Evolutionary conservation across 2,888 invertebrate genomes (phyloP).

Genomic region (Bombylius major): DNA sequence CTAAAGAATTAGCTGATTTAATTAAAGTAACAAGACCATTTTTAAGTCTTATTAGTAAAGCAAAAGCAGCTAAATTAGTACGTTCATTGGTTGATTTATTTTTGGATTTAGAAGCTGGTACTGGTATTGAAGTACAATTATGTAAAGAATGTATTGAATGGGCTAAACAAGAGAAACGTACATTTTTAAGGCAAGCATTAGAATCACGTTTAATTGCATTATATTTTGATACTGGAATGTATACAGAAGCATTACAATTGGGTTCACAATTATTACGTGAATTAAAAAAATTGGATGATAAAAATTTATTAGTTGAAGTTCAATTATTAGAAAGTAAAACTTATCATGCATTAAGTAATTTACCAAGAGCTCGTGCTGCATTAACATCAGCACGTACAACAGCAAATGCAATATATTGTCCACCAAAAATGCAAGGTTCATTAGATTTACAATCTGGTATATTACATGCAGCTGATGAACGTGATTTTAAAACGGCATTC

Average conservation of each 20-base stretch:
- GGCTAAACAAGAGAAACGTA: constrained; percentile 96
- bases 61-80: constrained; percentile 97
- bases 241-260: constrained; percentile 69
- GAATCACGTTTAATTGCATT: constrained; percentile 91
- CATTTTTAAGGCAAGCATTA: constrained; percentile 90
- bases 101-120: constrained; percentile 90
- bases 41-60: constrained; percentile 89
- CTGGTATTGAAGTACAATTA: constrained; percentile 85
- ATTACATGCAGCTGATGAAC: constrained; percentile 98
- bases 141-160: constrained; percentile 99
- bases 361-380: constrained; percentile 92
- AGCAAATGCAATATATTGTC: constrained; percentile 98
- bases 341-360: constrained; percentile 92
- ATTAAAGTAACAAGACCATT: constrained; percentile 94
- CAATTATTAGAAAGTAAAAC: constrained; percentile 97
- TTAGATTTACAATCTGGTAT: constrained; percentile 96
- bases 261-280: constrained; percentile 84
- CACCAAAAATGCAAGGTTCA: constrained; percentile 95
- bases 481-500: constrained; percentile 99
- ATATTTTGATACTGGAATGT: constrained; percentile 86
- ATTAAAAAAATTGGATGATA: constrained; percentile 97
- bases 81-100: constrained; percentile 95
- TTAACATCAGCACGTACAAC: constrained; percentile 98
- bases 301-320: constrained; percentile 95
- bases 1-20: constrained; percentile 80